Evolutionary conservation across 2,113 vertebrate species (phyloP).

Genomic region (Barnardius zonarius): DNA sequence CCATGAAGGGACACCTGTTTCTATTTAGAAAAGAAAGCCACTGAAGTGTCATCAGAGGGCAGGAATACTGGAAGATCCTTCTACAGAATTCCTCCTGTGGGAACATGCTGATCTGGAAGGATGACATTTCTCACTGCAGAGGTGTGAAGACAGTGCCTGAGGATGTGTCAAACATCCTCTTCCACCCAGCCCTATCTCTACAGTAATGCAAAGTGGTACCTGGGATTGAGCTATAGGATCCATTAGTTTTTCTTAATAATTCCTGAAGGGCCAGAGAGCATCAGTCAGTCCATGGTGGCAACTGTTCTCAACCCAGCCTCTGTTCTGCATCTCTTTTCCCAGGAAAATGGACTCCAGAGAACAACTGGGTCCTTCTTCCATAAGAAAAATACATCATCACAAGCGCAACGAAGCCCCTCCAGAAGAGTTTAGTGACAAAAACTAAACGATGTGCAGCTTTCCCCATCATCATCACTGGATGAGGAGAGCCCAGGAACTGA

Average conservation of each 20-base stretch:
- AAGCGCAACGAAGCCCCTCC: background rate
- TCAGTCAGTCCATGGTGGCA: background rate
- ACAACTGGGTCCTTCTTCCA: background rate
- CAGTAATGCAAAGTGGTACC: background rate
- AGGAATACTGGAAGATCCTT: background rate
- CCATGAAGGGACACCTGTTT: background rate
- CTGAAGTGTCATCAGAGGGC: background rate
- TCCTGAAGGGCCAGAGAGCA: background rate
- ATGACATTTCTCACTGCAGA: background rate
- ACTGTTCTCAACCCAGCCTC: background rate
- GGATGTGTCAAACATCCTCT: background rate
- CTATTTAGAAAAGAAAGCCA: background rate
- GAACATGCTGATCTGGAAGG: background rate
- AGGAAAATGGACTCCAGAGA: background rate
- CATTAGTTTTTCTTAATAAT: background rate
- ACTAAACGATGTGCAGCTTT: background rate
- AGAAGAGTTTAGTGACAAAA: background rate
- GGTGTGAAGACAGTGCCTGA: accelerated
- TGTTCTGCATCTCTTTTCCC: background rate
- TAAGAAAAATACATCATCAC: background rate
- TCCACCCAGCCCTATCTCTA: background rate
- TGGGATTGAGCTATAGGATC: background rate
- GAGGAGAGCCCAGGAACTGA: background rate
- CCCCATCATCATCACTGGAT: accelerated
- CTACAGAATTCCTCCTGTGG: background rate